These are phyloP conservation scores for Drosophila tsacasi DNA, from an alignment of 1,140 invertebrate species.

Conservation along the genomic window DNA sequence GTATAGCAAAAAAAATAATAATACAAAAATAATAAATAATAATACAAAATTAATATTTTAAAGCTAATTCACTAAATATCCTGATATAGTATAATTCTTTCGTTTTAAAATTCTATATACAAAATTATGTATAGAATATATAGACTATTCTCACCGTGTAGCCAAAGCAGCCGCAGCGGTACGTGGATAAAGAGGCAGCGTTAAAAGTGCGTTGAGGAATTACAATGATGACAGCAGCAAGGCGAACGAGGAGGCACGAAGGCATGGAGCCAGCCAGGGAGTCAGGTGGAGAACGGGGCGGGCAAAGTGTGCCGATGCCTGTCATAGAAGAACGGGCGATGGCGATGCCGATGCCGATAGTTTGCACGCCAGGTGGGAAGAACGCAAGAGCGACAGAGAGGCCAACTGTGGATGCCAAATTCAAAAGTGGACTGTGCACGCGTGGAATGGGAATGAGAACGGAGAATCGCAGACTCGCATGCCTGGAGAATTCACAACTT, in stretches of 20 bases:
- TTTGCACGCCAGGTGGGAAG: slow-evolving; percentile 72
- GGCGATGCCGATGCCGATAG: slow-evolving; percentile 56
- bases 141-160: slow-evolving; percentile 2
- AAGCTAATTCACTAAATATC: background rate
- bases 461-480: slow-evolving; percentile 15
- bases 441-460: slow-evolving; percentile 75
- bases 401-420: slow-evolving; percentile 72
- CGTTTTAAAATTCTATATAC: background rate
- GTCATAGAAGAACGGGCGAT: slow-evolving; percentile 47
- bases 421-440: slow-evolving; percentile 77
- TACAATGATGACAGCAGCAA: slow-evolving; percentile 60
- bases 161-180: slow-evolving; percentile 15
- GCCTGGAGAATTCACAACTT: background rate
- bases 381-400: slow-evolving; percentile 31
- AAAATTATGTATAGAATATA: background rate
- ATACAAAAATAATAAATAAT: no score
- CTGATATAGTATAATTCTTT: background rate
- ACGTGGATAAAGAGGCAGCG: slow-evolving; percentile 19
- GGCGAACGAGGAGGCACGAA: slow-evolving; percentile 1
- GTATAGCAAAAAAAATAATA: no score
- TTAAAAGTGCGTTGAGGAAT: slow-evolving; percentile 68
- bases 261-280: background rate
- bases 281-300: background rate
- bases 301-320: slow-evolving; percentile 64
- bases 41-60: no score